Conservation (phyloP, 1,140 invertebrate genomes). For the Brachystomella parvula region DNA sequence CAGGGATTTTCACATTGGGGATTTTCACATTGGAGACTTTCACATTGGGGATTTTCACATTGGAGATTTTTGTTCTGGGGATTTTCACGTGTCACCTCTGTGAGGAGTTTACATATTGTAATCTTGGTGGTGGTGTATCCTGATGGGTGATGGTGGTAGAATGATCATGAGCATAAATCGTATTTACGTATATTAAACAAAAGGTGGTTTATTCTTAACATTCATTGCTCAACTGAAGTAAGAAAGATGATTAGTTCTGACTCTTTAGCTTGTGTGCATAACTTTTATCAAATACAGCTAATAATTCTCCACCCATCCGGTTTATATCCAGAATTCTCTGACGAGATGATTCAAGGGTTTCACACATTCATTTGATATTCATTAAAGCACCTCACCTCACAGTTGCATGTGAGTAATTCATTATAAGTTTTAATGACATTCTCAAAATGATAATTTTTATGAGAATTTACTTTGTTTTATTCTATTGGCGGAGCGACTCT, state of each 20-base stretch:
- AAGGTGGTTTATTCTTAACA: no score
- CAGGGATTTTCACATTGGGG: no score
- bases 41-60: no score
- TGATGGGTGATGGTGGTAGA: no score
- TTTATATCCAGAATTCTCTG: constrained; percentile 6
- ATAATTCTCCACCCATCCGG: constrained; percentile 18
- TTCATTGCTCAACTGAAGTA: neutral
- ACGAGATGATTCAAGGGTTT: neutral
- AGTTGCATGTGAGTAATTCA: constrained; percentile 7
- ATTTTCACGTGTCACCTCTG: no score
- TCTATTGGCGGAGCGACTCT: neutral
- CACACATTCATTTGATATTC: neutral
- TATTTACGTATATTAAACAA: no score
- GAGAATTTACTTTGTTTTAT: no score
- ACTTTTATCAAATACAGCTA: constrained; percentile 4
- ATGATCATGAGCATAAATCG: no score
- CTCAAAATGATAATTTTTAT: constrained; percentile 6
- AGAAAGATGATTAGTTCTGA: neutral
- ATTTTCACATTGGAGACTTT: no score
- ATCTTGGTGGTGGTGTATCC: no score
- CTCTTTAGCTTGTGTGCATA: neutral
- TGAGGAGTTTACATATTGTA: no score
- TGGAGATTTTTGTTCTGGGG: no score
- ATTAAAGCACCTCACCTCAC: neutral
- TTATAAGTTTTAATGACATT: constrained; percentile 2